A percentile compares a stretch with the other conserved stretches of the same genome.
Conservation (phyloP, 1,140 invertebrate species). For the Magallana gigas region DNA sequence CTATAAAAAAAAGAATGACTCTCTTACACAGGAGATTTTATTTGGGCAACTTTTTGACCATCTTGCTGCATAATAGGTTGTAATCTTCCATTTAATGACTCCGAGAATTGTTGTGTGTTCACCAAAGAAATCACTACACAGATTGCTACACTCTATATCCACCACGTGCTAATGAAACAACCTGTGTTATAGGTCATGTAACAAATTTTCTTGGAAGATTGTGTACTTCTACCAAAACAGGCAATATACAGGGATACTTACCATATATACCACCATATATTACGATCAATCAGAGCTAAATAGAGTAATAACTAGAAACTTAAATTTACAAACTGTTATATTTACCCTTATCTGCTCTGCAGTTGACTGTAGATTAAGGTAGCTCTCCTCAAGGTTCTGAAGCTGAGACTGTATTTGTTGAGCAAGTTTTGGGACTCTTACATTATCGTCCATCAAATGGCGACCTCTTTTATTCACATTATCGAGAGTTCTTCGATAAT, state of each 20-base stretch:
- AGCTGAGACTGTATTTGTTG: constrained; percentile 90
- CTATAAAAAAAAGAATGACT: not conserved
- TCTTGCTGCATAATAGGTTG: constrained; percentile 1
- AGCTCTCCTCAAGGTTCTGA: constrained; percentile 95
- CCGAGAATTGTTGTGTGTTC: not conserved
- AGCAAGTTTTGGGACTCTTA: constrained; percentile 70
- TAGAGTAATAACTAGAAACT: too few species aligned
- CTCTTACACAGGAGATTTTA: constrained; percentile 14
- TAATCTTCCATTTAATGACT: not conserved
- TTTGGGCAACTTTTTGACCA: constrained; percentile 28
- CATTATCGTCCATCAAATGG: constrained; percentile 89
- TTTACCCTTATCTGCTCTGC: constrained; percentile 91
- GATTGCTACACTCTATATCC: constrained; percentile 3
- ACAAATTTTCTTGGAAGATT: too few species aligned
- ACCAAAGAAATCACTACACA: not conserved
- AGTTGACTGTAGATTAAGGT: constrained; percentile 92
- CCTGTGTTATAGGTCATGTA: not conserved
- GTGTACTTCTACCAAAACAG: not conserved
- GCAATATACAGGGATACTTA: not conserved
- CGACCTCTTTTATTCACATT: constrained; percentile 90
- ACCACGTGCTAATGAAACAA: not conserved
- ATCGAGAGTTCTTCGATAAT: constrained; percentile 90
- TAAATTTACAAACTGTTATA: not conserved
- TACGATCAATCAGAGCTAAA: not conserved
- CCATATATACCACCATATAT: not conserved